Base-by-base conservation (phyloP, 2,113 vertebrate genomes). In the Felis chaus region DNA sequence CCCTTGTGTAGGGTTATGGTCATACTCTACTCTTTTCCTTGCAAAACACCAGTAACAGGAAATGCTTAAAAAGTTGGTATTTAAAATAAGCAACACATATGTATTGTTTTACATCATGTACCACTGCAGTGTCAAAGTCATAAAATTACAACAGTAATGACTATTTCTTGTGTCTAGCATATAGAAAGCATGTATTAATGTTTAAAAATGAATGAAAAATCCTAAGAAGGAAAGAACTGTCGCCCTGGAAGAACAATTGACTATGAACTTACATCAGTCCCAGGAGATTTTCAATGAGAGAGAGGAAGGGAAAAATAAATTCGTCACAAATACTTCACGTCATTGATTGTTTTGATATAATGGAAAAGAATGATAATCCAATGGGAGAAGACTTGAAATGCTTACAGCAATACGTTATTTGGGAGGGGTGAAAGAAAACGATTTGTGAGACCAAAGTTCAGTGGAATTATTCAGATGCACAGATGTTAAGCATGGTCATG, bases 381-480 rank as follows among this genome's bases (percentile, higher is more conserved):
- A 97, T 92, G 90, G 53, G 39, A 18, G 16, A 92, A 66, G 71
- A 53, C 2, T 93, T 91, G 71, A 69, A 9, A 93, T 98, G 96
- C 13, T 81, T 69, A 96, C 65, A 57, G 16, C 27, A 78, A 63
- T 85, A 71, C n/a, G 39, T 94, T 91, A 92, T 39, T 53, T 23
- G 7, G 23, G 80, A 79, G 50, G 31, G 19, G 16, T 66, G 69
- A 95, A 90, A 55, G 5, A 93, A 97, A 86, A 69, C 1, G 0
- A 69, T 74, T 71, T 29, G 18, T 78, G 74, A 91, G 39, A 33
- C 1, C 39, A 65, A 87, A 96, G 6, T 80, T 97, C 21, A 65
- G 18, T 65, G 31, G 61, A 97, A 96, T 41, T 29, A 95, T n/a
- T 82, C 76, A 69, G n/a, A 96, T 88, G 11, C 50, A 10, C 69